phyloP scores from a whole-genome alignment of 2,797 vertebrate genomes.

The Microhierax caerulescens region DNA sequence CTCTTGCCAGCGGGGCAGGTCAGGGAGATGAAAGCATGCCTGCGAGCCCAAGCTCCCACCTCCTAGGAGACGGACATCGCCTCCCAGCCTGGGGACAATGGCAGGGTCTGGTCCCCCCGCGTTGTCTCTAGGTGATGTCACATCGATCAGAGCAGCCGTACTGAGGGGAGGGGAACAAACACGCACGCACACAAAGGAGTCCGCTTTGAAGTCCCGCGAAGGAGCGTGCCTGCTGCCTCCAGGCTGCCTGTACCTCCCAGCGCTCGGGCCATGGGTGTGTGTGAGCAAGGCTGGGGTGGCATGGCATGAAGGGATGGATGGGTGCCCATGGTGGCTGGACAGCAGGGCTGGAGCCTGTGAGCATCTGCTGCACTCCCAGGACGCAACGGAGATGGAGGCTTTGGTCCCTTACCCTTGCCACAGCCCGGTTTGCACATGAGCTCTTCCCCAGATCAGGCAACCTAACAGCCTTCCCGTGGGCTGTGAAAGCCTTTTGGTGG shows the following conservation, averaged over 20 bases:
- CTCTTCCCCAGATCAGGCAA: background rate
- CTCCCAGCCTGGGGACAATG: constrained; percentile 84
- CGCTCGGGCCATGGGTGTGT: background rate
- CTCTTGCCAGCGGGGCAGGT: constrained; percentile 65
- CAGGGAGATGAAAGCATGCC: constrained; percentile 92
- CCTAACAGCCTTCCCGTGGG: background rate
- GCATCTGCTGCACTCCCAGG: accelerated
- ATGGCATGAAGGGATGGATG: accelerated
- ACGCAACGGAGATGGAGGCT: accelerated
- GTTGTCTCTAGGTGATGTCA: constrained; percentile 73
- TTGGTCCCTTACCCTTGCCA: accelerated
- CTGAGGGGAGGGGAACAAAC: constrained; percentile 36
- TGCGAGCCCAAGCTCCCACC: constrained; percentile 78
- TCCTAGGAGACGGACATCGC: constrained; percentile 91
- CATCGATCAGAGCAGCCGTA: constrained; percentile 67
- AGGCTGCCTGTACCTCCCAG: background rate
- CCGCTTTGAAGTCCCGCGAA: constrained; percentile 59
- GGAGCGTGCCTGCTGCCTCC: constrained; percentile 60
- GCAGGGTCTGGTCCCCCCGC: constrained; percentile 67
- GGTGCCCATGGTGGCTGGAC: accelerated
- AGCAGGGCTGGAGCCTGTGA: accelerated
- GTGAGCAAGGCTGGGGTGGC: background rate
- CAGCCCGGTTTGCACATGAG: accelerated
- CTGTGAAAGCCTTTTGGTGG: background rate
- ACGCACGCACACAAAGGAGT: constrained; percentile 32